phyloP scores from a whole-genome alignment of 2,888 invertebrate species.

The Ormyrus pomaceus region DNA sequence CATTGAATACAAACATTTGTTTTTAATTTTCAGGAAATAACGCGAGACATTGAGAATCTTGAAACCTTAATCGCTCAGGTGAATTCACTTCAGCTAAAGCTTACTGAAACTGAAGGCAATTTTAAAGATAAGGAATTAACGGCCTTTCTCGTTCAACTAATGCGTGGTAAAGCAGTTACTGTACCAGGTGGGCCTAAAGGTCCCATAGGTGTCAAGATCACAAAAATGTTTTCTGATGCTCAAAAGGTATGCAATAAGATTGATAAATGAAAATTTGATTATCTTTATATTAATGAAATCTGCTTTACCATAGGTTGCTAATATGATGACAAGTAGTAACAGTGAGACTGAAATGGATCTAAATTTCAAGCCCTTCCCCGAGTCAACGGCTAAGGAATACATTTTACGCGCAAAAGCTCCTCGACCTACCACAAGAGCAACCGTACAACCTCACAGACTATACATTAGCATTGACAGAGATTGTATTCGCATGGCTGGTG shows the following conservation, averaged over 20 bases:
- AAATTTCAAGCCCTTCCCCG: conserved; percentile 76
- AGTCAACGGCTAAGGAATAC: conserved; percentile 81
- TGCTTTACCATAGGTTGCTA: conserved; percentile 74
- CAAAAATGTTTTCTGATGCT: conserved; percentile 79
- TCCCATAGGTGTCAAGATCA: conserved; percentile 78
- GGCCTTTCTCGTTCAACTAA: conserved; percentile 76
- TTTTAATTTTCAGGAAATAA: conserved; percentile 66
- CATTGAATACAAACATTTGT: no score
- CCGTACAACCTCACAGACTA: conserved; percentile 81
- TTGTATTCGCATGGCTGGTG: conserved; percentile 85
- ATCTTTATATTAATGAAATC: not conserved
- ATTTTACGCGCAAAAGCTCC: conserved; percentile 80
- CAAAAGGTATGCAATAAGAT: conserved; percentile 75
- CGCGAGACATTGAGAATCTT: conserved; percentile 74
- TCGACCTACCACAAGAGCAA: conserved; percentile 80
- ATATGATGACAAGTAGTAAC: conserved; percentile 75
- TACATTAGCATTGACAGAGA: conserved; percentile 83
- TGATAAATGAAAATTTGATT: not conserved
- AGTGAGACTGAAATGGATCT: conserved; percentile 65
- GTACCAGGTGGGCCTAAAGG: conserved; percentile 79
- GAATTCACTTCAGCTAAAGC: conserved; percentile 78
- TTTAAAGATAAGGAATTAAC: conserved; percentile 73
- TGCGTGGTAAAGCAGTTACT: conserved; percentile 79
- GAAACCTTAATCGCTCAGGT: conserved; percentile 78
- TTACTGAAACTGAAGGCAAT: conserved; percentile 65